Evolutionary conservation across 2,888 invertebrate genomes (phyloP).

Genomic region (Pristionchus mayeri): DNA sequence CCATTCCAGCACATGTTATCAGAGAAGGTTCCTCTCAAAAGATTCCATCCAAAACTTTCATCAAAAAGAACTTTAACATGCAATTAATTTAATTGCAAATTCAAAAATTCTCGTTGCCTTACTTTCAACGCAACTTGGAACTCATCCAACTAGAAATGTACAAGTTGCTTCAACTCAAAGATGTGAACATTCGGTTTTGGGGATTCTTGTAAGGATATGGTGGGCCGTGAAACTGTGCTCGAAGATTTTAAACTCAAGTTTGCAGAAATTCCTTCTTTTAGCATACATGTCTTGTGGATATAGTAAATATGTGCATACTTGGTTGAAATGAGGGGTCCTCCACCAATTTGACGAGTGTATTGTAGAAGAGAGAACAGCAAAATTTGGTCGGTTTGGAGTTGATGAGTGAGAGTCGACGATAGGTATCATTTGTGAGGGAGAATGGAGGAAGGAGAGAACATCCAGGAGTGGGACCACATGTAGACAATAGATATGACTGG

Average conservation of each 20-base stretch:
- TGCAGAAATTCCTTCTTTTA: no score
- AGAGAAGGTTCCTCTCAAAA: constrained; percentile 29
- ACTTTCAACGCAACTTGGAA: no score
- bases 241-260: no score
- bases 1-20: constrained; percentile 30
- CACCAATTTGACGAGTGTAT: constrained; percentile 33
- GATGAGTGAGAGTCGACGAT: background rate
- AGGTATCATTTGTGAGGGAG: constrained; percentile 13
- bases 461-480: constrained; percentile 40
- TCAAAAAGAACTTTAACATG: background rate
- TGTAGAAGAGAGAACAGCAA: constrained; percentile 47
- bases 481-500: constrained; percentile 1
- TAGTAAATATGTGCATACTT: background rate
- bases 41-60: background rate
- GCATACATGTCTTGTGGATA: no score
- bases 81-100: background rate
- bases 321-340: constrained; percentile 21
- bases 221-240: no score
- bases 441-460: constrained; percentile 41
- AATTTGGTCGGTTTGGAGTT: constrained; percentile 25
- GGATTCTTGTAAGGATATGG: no score
- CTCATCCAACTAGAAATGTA: no score
- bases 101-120: background rate
- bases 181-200: no score
- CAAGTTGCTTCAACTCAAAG: background rate